These are phyloP conservation scores for Cheiracanthium punctorium DNA, from an alignment of 2,888 invertebrate species.

Conservation along the genomic window DNA sequence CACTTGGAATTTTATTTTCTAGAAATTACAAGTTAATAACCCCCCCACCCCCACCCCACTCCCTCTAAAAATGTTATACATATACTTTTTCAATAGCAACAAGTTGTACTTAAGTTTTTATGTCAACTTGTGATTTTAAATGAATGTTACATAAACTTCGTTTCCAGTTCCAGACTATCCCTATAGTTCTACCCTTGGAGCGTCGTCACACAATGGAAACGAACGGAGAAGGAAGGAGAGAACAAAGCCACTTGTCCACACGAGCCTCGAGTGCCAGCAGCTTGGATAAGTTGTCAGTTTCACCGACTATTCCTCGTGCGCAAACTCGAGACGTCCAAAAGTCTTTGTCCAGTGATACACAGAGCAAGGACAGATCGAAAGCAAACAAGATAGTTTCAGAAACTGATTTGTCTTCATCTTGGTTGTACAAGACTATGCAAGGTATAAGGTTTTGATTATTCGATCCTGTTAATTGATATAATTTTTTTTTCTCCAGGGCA, in stretches of 20 bases:
- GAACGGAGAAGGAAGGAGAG: neutral
- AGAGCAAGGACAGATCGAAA: neutral
- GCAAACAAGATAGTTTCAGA: slow-evolving; percentile 34
- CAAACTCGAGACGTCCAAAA: neutral
- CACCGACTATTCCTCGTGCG: neutral
- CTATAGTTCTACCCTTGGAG: slow-evolving; percentile 16
- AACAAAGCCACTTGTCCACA: neutral
- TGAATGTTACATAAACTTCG: too few relatives aligned
- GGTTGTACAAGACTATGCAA: slow-evolving; percentile 43
- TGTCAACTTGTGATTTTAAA: too few relatives aligned
- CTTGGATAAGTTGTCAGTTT: neutral
- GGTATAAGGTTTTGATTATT: slow-evolving; percentile 12
- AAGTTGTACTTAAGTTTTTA: too few relatives aligned
- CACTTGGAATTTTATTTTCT: too few relatives aligned
- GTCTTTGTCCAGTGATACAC: neutral
- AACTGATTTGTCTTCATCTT: slow-evolving; percentile 40
- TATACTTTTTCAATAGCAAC: too few relatives aligned
- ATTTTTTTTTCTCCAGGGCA: too few relatives aligned
- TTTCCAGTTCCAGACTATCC: slow-evolving; percentile 28
- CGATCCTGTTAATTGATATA: neutral
- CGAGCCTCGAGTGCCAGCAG: slow-evolving; percentile 31
- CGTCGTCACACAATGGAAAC: slow-evolving; percentile 37
- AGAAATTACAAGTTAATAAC: too few relatives aligned
- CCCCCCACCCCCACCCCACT: too few relatives aligned
- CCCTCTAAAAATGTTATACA: too few relatives aligned